Evolutionary conservation across 2,888 invertebrate species (phyloP), one percentile per base, ranked within the genome.

Genomic region (Nomada ruficornis): DNA sequence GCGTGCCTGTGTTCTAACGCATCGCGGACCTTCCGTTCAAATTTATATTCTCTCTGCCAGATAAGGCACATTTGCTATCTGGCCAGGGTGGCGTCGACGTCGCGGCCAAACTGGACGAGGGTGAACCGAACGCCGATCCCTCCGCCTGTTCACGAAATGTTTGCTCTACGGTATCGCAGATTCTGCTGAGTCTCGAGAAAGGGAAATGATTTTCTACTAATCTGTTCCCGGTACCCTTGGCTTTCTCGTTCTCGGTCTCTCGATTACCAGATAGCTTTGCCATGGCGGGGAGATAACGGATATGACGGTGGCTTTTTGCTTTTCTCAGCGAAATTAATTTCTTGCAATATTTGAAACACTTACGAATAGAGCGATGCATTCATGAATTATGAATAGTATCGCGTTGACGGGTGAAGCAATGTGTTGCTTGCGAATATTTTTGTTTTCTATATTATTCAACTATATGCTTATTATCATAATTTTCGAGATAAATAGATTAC

Each of bases 41-140:
- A 90, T 90, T 91, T 90, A 90, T 90, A 89, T 90, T 88, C 86
- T 76, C 86, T 75, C 70, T 63, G 71, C 78, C 64, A 89, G 90
- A 91, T 91, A 91, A 91, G 90, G 89, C 89, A 91, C 90, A 91
- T 82, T 84, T 76, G 83, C 83, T 76, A 74, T 81, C 80, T 82
- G 87, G 69, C 64, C 70, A 50, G 71, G 75, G 77, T 73, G 79
- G 79, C 76, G 77, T 75, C 77, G 82, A 72, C 73, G 81, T 77
- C 83, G 80, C 78, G 73, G 65, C 82, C 67, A 71, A 77, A 83
- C 77, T 77, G 83, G 84, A 75, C 79, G 71, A 69, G 80, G 83
- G 78, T 74, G 69, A 74, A 76, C 55, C 63, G 63, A 62, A 54
- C 67, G n/a, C 50, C 55, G 52, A 62, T 63, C 57, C 68, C 20